Conservation (phyloP, 1,140 invertebrate species). For the Apis dorsata region DNA sequence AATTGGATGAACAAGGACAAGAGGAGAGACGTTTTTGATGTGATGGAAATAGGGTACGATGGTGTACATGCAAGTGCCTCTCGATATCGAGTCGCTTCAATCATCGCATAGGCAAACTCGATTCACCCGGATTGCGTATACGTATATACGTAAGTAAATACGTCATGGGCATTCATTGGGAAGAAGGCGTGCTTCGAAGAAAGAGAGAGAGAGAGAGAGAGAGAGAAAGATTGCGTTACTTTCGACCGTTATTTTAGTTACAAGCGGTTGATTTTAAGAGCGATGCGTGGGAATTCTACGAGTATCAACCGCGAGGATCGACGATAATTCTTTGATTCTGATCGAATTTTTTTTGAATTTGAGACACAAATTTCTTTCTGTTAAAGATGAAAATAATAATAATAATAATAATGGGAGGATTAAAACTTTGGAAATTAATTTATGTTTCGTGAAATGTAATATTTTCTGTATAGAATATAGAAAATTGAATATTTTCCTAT, state of each 20-base stretch:
- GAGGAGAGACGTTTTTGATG: background rate
- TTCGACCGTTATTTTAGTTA: conserved; percentile 56
- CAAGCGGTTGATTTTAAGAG: conserved; percentile 61
- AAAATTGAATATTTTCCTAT: no score
- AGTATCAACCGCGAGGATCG: background rate
- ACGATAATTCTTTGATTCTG: no score
- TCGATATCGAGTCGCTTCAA: conserved; percentile 9
- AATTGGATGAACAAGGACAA: background rate
- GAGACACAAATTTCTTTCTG: no score
- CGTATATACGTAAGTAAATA: background rate
- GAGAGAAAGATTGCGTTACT: conserved; percentile 59
- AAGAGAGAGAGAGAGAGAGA: background rate
- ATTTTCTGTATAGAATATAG: no score
- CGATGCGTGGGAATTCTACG: conserved; percentile 35
- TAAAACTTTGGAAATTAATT: no score
- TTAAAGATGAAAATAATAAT: no score
- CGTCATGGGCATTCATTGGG: background rate
- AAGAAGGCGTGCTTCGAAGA: conserved; percentile 31
- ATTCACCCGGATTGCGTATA: background rate
- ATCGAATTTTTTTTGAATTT: no score
- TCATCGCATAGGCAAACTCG: conserved; percentile 16
- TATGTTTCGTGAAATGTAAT: no score
- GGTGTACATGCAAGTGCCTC: background rate
- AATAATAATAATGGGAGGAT: no score
- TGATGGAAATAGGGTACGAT: conserved; percentile 4